phyloP scores from a whole-genome alignment of 2,113 vertebrate genomes.

The Cepphus grylle region DNA sequence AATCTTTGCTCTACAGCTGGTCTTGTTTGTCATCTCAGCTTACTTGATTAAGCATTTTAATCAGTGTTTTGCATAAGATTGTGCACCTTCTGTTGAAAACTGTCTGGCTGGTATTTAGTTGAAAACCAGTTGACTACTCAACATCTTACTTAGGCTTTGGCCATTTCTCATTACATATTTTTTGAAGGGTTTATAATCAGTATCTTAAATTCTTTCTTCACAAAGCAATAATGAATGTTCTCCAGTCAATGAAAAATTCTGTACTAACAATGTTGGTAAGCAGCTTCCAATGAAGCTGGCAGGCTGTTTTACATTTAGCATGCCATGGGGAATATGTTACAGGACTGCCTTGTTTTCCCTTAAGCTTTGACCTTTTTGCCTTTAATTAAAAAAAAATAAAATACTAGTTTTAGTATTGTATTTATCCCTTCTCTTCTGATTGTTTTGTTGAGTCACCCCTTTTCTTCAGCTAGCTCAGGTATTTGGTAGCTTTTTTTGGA shows the following conservation, averaged over 20 bases:
- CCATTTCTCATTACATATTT: background rate
- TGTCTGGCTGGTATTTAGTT: slow-evolving; percentile 2
- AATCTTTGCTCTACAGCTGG: slow-evolving; percentile 65
- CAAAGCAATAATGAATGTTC: background rate
- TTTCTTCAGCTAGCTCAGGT: background rate
- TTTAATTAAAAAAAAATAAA: background rate
- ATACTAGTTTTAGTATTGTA: background rate
- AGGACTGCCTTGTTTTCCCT: background rate
- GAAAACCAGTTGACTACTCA: slow-evolving; percentile 29
- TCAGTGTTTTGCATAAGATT: slow-evolving; percentile 29
- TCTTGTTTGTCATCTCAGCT: slow-evolving; percentile 38
- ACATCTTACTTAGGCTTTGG: background rate
- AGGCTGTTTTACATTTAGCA: background rate
- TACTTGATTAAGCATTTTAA: slow-evolving; percentile 64
- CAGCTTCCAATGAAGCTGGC: background rate
- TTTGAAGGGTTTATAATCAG: background rate
- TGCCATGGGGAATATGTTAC: background rate
- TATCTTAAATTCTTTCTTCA: background rate
- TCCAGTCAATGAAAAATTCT: background rate
- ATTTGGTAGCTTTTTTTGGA: background rate
- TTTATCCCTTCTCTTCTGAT: background rate
- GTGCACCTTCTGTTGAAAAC: slow-evolving; percentile 43
- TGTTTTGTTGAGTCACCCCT: background rate
- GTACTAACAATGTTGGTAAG: background rate
- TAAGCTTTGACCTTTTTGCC: background rate